Percentiles rank a stretch among this genome's conserved stretches.
These are phyloP conservation scores for Hiodon alosoides DNA, from an alignment of 2,113 vertebrate species.

Conservation along the genomic window DNA sequence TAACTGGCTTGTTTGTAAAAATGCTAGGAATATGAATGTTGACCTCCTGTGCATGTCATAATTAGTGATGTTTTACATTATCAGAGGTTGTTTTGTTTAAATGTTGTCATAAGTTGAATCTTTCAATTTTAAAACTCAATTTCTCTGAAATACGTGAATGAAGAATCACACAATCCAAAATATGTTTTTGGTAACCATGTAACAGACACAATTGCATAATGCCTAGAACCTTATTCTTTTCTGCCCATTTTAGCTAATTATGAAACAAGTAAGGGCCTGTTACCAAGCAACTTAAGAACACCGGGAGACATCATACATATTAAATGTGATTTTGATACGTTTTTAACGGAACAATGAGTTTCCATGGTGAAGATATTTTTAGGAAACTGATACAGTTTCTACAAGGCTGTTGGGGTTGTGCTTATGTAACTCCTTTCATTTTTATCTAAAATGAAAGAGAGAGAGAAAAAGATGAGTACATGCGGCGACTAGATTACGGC, in stretches of 20 bases:
- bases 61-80: no score
- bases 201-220: no score
- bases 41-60: no score
- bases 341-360: constrained; percentile 28
- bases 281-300: constrained; percentile 34
- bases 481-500: neutral
- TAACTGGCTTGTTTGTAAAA: no score
- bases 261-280: constrained; percentile 11
- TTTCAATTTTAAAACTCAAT: no score
- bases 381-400: constrained; percentile 18
- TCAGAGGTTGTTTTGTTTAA: neutral
- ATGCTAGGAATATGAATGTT: no score
- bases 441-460: constrained; percentile 10
- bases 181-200: no score
- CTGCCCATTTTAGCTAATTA: neutral
- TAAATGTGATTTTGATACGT: constrained; percentile 26
- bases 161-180: neutral
- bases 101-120: neutral
- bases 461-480: neutral
- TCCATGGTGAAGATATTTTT: constrained; percentile 33
- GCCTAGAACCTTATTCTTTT: neutral
- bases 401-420: constrained; percentile 6
- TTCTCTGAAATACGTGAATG: neutral
- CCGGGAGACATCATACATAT: constrained; percentile 19
- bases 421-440: constrained; percentile 25